phyloP scores from a whole-genome alignment of 2,113 vertebrate species.

The Rana temporaria region DNA sequence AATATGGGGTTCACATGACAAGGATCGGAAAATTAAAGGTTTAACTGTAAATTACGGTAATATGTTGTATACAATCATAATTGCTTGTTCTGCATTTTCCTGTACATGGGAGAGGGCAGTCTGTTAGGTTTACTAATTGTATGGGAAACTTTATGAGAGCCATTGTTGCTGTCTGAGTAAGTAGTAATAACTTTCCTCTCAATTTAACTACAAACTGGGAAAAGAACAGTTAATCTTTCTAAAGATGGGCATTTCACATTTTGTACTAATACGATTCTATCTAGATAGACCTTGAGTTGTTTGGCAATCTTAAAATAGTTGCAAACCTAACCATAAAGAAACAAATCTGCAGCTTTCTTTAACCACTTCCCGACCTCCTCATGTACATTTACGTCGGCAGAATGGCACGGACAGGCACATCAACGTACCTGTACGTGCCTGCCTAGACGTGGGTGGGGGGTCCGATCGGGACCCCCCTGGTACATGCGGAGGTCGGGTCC shows the following conservation, averaged over 20 bases:
- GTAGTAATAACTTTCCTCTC: background rate
- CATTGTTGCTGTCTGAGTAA: background rate
- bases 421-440: no score
- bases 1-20: slow-evolving; percentile 17
- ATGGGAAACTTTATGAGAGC: background rate
- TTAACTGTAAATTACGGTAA: background rate
- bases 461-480: no score
- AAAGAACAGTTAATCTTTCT: background rate
- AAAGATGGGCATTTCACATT: background rate
- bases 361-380: no score
- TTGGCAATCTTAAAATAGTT: no score
- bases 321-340: no score
- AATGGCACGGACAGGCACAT: no score
- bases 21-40: slow-evolving; percentile 16
- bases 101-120: background rate
- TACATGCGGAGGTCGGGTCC: no score
- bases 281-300: no score
- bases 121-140: background rate
- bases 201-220: background rate
- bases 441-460: no score
- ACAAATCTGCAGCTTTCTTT: no score
- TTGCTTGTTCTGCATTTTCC: background rate
- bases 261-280: background rate
- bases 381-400: no score
- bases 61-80: background rate